Conservation (phyloP, 35 echinoderm and acorn worm species). For the Apostichopus parvimensis region DNA sequence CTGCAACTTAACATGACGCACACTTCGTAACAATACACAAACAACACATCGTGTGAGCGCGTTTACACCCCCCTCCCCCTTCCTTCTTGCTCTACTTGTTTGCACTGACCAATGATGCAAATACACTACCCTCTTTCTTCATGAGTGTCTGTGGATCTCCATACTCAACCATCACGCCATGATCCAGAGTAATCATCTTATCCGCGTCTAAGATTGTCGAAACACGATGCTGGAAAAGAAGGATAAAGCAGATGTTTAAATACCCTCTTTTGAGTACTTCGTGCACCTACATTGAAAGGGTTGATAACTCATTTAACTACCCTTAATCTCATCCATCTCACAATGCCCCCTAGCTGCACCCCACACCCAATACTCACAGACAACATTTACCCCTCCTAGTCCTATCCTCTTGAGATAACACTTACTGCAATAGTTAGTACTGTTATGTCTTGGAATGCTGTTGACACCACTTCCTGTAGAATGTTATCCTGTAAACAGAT, state of each 20-base stretch:
- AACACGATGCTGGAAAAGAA: conserved; percentile 79
- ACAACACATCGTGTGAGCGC: no score
- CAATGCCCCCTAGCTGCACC: no score
- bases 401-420: background rate
- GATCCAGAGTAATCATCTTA: conserved; percentile 72
- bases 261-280: no score
- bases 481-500: conserved; percentile 63
- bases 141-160: conserved; percentile 81
- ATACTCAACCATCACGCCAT: conserved; percentile 76
- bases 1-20: no score
- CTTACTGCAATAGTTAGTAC: conserved; percentile 85
- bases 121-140: conserved; percentile 69
- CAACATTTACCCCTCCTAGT: no score
- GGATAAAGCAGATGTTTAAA: background rate
- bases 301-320: no score
- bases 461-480: conserved; percentile 73
- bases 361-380: no score
- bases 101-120: conserved; percentile 79
- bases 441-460: conserved; percentile 77
- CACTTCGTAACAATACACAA: no score
- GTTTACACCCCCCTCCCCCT: no score
- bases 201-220: conserved; percentile 88
- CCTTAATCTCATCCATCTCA: no score
- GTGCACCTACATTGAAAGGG: no score
- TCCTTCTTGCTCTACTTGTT: background rate